Evolutionary conservation across 2,797 vertebrate genomes (phyloP), one percentile per base, ranked within the genome.

Genomic region (Nannoperca obscura): DNA sequence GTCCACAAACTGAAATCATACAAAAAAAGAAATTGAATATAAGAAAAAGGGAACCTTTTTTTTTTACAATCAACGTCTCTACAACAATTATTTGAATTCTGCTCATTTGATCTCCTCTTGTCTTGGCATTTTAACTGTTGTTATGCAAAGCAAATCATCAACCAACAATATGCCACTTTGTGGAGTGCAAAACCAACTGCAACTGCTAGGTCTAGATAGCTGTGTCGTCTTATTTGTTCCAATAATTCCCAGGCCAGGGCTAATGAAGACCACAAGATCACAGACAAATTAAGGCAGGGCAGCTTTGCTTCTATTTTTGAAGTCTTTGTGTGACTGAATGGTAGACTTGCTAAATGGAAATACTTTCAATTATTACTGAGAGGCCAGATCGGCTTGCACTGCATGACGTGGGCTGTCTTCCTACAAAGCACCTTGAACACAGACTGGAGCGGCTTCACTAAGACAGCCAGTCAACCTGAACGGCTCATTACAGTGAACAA

Each of bases 301-400:
- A 76, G 53, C 71, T 52, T 76, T 81, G 81, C 79, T 75, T 78
- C 83, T 80, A 82, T 83, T 86, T 89, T 83, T 80, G 66, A 83
- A 76, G 63, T 76, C 78, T 87, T 89, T 92, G 87, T 92, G 79
- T 76, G 74, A 68, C 50, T 86, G 84, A 86, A 82, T 77, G 79
- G 86, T 90, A 90, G 90, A 91, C 88, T 81, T 86, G 77, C 88
- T 91, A 94, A 93, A 94, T 93, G 95, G 95, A 95, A 96, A 95
- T 87, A 94, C 94, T 93, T 92, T 95, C 91, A 96, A 96, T 95
- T 94, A 95, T 96, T 95, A 96, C 95, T 95, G 94, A 95, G 94
- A 91, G 88, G 84, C 80, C 87, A 85, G 94, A 94, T 96, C 94
- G 5, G 81, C 89, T 95, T 95, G 90, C 94, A 91, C 71, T 11